These are phyloP conservation scores for Artemisiospiza belli DNA, from an alignment of 2,113 vertebrate species.

Conservation along the genomic window DNA sequence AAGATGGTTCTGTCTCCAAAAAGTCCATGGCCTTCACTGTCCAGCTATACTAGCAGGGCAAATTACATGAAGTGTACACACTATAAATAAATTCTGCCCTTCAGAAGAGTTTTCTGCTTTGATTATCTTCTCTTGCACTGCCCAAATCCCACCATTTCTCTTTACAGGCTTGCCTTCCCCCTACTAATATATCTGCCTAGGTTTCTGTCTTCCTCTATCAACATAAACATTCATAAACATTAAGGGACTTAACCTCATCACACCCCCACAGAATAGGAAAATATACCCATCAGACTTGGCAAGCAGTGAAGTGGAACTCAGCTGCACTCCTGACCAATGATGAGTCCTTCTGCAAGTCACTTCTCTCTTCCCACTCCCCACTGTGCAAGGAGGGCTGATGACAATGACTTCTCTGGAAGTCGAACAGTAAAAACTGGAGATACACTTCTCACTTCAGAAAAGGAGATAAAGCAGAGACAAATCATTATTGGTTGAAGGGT, in stretches of 20 bases:
- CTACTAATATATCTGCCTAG: conserved; percentile 30
- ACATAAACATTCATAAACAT: conserved; percentile 51
- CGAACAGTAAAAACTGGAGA: not conserved
- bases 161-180: not conserved
- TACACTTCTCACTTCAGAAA: not conserved
- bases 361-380: not conserved
- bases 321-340: not conserved
- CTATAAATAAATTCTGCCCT: not conserved
- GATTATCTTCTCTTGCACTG: not conserved
- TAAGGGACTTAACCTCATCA: conserved; percentile 58
- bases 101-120: not conserved
- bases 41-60: not conserved
- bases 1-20: not conserved
- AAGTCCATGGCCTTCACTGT: not conserved
- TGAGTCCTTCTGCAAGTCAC: not conserved
- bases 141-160: not conserved
- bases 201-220: conserved; percentile 33
- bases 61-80: not conserved
- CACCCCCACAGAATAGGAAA: not conserved
- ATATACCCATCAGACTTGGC: conserved; percentile 21
- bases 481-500: not conserved
- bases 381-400: not conserved
- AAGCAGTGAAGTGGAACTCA: conserved; percentile 45
- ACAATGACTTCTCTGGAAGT: not conserved
- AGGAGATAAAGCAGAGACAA: not conserved